Conservation (phyloP, 2,797 vertebrate species). For the Oophaga sylvatica region DNA sequence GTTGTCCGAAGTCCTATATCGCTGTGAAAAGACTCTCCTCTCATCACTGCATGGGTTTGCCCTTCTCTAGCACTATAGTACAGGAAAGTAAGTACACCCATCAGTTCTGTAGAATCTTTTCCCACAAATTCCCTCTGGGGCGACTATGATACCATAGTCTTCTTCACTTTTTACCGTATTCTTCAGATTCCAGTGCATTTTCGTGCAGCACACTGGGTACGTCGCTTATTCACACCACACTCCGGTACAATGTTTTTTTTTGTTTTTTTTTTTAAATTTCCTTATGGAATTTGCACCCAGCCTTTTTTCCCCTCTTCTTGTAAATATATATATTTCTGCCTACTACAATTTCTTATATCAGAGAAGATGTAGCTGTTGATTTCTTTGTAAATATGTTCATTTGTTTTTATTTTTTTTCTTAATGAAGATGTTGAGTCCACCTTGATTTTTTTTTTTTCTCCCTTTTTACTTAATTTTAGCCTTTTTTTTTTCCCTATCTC, state of each 20-base stretch:
- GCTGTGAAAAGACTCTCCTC: no score
- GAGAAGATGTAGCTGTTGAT: constrained; percentile 51
- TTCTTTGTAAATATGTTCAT: constrained; percentile 74
- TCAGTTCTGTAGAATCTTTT: neutral
- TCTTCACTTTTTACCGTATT: neutral
- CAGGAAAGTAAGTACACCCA: neutral
- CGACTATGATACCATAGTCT: neutral
- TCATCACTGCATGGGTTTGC: neutral
- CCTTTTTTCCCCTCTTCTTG: constrained; percentile 21
- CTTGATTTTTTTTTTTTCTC: constrained; percentile 69
- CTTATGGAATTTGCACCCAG: constrained; percentile 18
- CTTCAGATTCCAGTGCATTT: neutral
- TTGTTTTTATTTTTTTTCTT: constrained; percentile 72
- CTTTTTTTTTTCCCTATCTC: constrained; percentile 13
- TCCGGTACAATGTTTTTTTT: neutral
- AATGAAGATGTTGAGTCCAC: constrained; percentile 70
- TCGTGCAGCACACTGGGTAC: neutral
- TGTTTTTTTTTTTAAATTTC: neutral
- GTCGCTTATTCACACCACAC: neutral
- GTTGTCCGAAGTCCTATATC: no score
- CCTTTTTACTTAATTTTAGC: constrained; percentile 12
- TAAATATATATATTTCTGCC: constrained; percentile 59
- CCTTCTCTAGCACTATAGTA: neutral
- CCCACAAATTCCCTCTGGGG: neutral
- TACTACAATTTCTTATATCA: constrained; percentile 49